Base-by-base conservation (phyloP, 2,888 invertebrate species). In the Anoplius nigerrimus region DNA sequence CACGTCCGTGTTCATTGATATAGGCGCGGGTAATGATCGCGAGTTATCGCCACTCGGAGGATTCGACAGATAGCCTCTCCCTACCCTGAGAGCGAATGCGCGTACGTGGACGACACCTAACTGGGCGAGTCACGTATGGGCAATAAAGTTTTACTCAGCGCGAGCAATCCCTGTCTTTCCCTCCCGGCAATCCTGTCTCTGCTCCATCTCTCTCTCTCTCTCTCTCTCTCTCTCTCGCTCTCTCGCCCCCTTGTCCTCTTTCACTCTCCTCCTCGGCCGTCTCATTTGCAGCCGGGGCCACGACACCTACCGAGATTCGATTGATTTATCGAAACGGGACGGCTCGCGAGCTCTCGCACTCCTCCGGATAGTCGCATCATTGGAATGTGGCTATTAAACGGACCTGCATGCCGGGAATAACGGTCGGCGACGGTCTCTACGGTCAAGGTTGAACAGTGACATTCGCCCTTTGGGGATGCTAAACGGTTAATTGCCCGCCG, bases 91-190 rank as follows among this genome's bases (percentile, higher is more conserved):
- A 69, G 59, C 64, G 63, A 53, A 56, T 46, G 59, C 70, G 54
- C 69, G 61, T 52, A 64, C 56, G 55, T 43, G 53, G 20, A 51
- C 22, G 53, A 54, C 70, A 59, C 51, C 54, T 62, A 70, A 66
- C 62, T 70, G 72, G 60, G 66, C 63, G 58, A 66, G 69, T 72
- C 70, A 74, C 74, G 67, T 72, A 74, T 65, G 70, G 54, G 59
- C 55, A 64, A 72, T 72, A 64, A 74, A 72, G 70, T 72, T 70
- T 74, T 62, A 65, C 64, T 34, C 62, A 51, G 45, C 52, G n/a
- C 60, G 22, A 54, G 62, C 60, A 66, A 63, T 63, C 54, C 61
- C 62, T 52, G 51, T 65, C 62, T 67, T 58, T 58, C 54, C n/a
- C 20, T n/a, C 51, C 24, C 18, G 59, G 57, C 62, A 62, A 27